Conservation (phyloP, 2,113 vertebrate species). For the Aspidoscelis tigris region DNA sequence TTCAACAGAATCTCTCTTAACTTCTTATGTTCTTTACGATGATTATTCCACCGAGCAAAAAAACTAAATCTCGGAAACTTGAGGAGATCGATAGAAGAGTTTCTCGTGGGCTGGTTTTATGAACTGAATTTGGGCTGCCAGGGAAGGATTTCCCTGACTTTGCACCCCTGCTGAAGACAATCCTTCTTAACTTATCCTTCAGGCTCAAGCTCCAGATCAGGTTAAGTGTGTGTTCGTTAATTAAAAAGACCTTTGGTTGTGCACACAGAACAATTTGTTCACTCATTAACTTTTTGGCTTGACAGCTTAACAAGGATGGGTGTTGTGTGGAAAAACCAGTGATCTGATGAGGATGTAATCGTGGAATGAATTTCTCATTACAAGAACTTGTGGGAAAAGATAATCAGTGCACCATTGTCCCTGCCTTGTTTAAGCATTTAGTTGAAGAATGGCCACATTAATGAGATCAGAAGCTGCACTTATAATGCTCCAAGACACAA, state of each 20-base stretch:
- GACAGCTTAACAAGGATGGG: neutral
- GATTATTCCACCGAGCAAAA: too few species aligned
- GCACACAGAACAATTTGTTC: neutral
- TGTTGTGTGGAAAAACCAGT: neutral
- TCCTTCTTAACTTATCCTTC: neutral
- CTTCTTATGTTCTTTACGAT: too few species aligned
- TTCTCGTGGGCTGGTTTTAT: too few species aligned
- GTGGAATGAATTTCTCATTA: slow-evolving; percentile 8
- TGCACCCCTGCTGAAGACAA: too few species aligned
- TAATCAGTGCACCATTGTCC: too few species aligned
- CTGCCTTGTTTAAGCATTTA: neutral
- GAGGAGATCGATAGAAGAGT: too few species aligned
- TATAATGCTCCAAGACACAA: too few species aligned
- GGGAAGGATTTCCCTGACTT: neutral
- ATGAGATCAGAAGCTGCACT: too few species aligned
- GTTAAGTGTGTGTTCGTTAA: slow-evolving; percentile 2
- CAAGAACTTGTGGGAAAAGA: neutral
- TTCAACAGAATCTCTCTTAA: too few species aligned
- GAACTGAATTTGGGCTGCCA: too few species aligned
- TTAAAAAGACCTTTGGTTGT: neutral
- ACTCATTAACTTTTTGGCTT: neutral
- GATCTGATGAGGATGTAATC: neutral
- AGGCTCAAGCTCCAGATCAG: neutral
- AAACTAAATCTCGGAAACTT: too few species aligned
- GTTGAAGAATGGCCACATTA: neutral